These are phyloP conservation scores for Heteromyza rotundicornis DNA, from an alignment of 2,888 invertebrate species.

Conservation along the genomic window DNA sequence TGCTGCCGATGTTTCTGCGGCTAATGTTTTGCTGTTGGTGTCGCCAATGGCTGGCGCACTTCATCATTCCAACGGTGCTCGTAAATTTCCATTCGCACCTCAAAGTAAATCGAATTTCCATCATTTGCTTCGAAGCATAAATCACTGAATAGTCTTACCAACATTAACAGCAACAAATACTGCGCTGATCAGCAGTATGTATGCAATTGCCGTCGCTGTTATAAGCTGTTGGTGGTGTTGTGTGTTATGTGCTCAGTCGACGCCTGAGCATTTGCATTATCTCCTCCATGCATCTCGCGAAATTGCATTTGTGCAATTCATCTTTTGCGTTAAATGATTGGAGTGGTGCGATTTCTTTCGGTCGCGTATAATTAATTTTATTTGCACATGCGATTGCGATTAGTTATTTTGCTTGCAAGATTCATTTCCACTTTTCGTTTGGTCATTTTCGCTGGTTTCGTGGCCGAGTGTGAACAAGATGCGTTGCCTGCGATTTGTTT, in stretches of 20 bases:
- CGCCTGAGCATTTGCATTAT: slow-evolving; percentile 34
- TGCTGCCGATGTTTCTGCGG: background rate
- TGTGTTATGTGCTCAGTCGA: slow-evolving; percentile 21
- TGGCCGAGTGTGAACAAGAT: slow-evolving; percentile 15
- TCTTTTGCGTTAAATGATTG: slow-evolving; percentile 33
- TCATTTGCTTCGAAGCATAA: slow-evolving; percentile 19
- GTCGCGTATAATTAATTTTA: slow-evolving; percentile 54
- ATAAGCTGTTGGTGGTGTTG: slow-evolving; percentile 1
- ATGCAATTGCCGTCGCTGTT: background rate
- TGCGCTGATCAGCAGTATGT: background rate
- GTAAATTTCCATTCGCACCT: background rate
- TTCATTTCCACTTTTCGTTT: slow-evolving; percentile 1
- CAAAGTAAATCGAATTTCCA: slow-evolving; percentile 19
- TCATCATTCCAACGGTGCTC: slow-evolving; percentile 3
- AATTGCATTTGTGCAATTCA: slow-evolving; percentile 43
- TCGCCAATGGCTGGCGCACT: slow-evolving; percentile 20
- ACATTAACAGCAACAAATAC: background rate
- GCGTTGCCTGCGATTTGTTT: slow-evolving; percentile 23
- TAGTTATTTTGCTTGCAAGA: background rate
- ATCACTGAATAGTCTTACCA: slow-evolving; percentile 13
- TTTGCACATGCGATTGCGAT: slow-evolving; percentile 50
- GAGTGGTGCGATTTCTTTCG: slow-evolving; percentile 19
- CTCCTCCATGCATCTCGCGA: slow-evolving; percentile 42
- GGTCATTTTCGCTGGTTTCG: background rate
- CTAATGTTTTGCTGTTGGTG: slow-evolving; percentile 11